phyloP scores from a whole-genome alignment of 2,888 invertebrate genomes.

The Conus canariensis region DNA sequence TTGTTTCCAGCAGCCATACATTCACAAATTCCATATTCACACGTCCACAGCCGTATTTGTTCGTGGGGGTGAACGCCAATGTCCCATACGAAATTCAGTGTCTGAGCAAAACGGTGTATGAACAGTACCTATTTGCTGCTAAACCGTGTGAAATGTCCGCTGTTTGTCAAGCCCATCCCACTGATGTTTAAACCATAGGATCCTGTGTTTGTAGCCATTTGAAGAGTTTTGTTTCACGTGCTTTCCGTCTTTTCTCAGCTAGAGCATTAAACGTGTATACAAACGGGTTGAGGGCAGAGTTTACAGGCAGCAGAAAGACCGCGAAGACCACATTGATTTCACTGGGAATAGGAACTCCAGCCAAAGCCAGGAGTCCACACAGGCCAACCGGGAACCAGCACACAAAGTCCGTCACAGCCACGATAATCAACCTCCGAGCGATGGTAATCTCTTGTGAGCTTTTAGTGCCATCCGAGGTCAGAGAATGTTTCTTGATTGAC shows the following conservation, averaged over 20 bases:
- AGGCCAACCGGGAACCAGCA: slow-evolving; percentile 35
- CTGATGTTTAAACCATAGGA: too few species aligned
- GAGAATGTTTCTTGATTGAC: slow-evolving; percentile 49
- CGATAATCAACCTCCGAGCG: slow-evolving; percentile 20
- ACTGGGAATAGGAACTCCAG: slow-evolving; percentile 15
- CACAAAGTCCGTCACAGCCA: slow-evolving; percentile 25
- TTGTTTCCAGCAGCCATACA: too few species aligned
- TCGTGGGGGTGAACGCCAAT: too few species aligned
- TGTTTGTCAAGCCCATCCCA: too few species aligned
- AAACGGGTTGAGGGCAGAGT: slow-evolving; percentile 26
- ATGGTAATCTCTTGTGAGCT: slow-evolving; percentile 27
- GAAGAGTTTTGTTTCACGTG: neutral
- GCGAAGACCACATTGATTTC: neutral
- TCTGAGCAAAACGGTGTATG: too few species aligned
- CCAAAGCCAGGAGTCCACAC: slow-evolving; percentile 9
- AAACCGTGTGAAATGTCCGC: too few species aligned
- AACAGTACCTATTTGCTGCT: too few species aligned
- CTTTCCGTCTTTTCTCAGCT: neutral
- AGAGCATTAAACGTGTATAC: slow-evolving; percentile 21
- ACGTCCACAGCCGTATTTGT: too few species aligned
- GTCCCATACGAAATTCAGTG: too few species aligned
- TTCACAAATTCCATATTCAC: too few species aligned
- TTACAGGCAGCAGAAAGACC: slow-evolving; percentile 11
- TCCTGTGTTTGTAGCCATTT: slow-evolving; percentile 7
- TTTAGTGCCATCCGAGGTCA: neutral